Conservation (phyloP, 2,888 invertebrate genomes). For the Hedychridium roseum region DNA sequence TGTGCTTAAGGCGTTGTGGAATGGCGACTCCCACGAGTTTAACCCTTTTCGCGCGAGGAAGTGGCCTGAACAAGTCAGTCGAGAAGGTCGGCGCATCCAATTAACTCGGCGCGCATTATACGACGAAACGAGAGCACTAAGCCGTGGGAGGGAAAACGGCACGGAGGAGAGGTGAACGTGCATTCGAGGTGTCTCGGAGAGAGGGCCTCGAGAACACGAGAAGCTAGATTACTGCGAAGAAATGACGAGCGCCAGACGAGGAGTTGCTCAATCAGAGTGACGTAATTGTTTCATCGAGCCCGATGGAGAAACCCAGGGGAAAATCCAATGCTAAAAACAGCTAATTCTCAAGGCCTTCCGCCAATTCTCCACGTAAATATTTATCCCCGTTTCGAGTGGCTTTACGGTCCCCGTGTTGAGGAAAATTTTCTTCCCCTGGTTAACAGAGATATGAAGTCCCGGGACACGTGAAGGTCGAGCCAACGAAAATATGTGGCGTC, state of each 20-base stretch:
- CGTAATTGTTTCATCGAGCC: too few relatives aligned
- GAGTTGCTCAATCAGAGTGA: conserved; percentile 27
- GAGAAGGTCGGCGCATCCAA: conserved; percentile 38
- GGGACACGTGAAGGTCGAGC: too few relatives aligned
- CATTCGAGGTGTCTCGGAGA: conserved; percentile 19
- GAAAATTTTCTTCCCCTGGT: too few relatives aligned
- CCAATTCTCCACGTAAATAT: too few relatives aligned
- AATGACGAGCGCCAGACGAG: background rate
- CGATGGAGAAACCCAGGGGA: too few relatives aligned
- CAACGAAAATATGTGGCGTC: too few relatives aligned
- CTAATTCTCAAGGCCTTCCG: too few relatives aligned
- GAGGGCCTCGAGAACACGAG: background rate
- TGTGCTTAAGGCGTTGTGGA: conserved; percentile 23
- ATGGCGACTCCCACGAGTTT: conserved; percentile 26
- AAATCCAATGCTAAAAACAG: too few relatives aligned
- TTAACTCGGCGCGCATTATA: conserved; percentile 45
- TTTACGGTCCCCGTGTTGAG: too few relatives aligned
- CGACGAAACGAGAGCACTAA: conserved; percentile 26
- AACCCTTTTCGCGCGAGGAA: conserved; percentile 18
- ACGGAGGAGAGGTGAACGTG: conserved; percentile 24
- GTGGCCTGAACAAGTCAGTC: conserved; percentile 30
- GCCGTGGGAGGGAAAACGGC: conserved; percentile 31
- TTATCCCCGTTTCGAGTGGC: too few relatives aligned
- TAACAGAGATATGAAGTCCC: too few relatives aligned
- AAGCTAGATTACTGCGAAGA: background rate